Base-by-base conservation (phyloP, 2,888 invertebrate species). In the Caenorhabditis sinica region DNA sequence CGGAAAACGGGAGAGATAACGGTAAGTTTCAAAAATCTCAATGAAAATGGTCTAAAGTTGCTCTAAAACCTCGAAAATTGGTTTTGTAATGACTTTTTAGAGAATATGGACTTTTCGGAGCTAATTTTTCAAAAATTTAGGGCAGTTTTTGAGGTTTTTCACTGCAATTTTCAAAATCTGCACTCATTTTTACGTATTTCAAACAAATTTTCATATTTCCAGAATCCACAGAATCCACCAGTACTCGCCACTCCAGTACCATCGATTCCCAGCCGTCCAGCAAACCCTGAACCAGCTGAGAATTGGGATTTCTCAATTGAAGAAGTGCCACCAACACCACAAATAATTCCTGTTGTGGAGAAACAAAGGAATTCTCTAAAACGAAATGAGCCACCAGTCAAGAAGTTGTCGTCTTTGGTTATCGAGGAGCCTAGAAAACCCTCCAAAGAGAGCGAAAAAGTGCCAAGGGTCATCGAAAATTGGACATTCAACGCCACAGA, bases 301-400 rank as follows among this genome's bases (percentile, higher is more conserved):
- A 66, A 66, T 80, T 65, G 65, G 66, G 58, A 72, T 36, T 65
- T 72, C 56, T 66, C 69, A 0, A 43, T 77, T 60, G 77, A 68
- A 68, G 61, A 49, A 9, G 17, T 53, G 1, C 33, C 49, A 9
- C 63, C 40, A 13, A 13, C 13, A 51, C 15, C 45, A 45, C 45
- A n/a, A 5, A 15, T 9, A 45, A 45, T 5, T n/a, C n/a, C 45
- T 2, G n/a, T n/a, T 17, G 6, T 5, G 45, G 23, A 51, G 45
- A 45, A 11, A 49, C 73, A 23, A 53, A 63, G 15, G 20, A 28
- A 56, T 13, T 25, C 4, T 4, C 28, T 28, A 13, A 28, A 56
- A 28, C 28, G 49, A n/a, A 49, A 49, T n/a, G 15, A 43, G 15
- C 65, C 30, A 8, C 66, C 51, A 13, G 20, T 45, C 4, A 51